Evolutionary conservation across 2,888 invertebrate genomes (phyloP), one percentile per base, ranked within the genome.

Genomic region (Acholoe squamosa): DNA sequence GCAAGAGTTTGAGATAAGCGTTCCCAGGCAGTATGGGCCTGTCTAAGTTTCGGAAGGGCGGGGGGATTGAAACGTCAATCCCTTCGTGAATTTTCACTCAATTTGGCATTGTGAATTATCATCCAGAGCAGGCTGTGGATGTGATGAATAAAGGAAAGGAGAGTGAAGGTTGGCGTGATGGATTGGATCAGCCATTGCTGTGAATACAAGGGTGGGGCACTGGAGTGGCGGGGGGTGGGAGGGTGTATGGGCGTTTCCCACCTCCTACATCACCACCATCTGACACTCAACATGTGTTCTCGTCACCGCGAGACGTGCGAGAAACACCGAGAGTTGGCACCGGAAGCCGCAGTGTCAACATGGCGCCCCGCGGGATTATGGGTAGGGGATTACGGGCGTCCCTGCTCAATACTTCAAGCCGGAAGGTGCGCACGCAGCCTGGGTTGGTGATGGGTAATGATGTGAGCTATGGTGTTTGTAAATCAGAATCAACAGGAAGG

Each of bases 271-370:
- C 80, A 80, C 43, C 80, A 80, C 34, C 33, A 16, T 5, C 34
- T 80, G 80, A 80, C 80, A 80, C 34, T 25, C 16, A 80, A 80
- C 80, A 80, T 80, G 80, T 43, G 80, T 76, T 76, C 76, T 76
- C 80, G 80, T 43, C 80, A 43, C 80, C 80, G 43, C 80, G 80
- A 33, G 80, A 80, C 43, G 43, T 25, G 71, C 71, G 71, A 71
- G 71, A 71, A 71, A 28, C 14, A 28, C n/a, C 80, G 80, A 80
- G 80, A 80, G 80, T 14, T 33, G 34, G 80, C 80, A 5, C 54
- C 84, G 43, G 84, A 84, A 84, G 84, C 84, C 51, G 43, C 52
- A 86, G 54, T 52, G 86, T 86, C 86, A 86, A 86, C 52, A 86
- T 54, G 33, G 86, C 25, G 86, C 25, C 86, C 56, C 25, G 12